Conservation (phyloP, 2,888 invertebrate species). For the Unio pictorum region DNA sequence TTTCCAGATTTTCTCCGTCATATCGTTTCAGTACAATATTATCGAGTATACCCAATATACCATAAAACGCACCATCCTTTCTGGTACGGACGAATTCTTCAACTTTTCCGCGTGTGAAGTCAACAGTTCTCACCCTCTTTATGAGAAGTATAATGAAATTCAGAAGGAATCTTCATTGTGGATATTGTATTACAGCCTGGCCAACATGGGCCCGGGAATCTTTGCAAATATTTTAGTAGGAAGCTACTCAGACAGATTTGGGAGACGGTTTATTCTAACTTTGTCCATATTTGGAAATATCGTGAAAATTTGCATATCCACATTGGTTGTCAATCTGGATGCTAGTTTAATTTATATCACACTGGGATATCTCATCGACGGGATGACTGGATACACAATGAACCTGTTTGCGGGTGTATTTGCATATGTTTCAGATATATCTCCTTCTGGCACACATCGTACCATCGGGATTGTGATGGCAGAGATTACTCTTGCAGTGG, state of each 20-base stretch:
- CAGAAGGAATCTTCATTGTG: constrained; percentile 27
- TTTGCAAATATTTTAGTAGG: constrained; percentile 25
- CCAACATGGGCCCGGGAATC: constrained; percentile 19
- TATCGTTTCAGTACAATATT: no score
- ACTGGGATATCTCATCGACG: constrained; percentile 17
- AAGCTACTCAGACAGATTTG: constrained; percentile 28
- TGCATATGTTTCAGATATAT: constrained; percentile 26
- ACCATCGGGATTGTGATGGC: constrained; percentile 23
- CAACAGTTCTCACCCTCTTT: constrained; percentile 10
- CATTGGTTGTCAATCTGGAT: constrained; percentile 12
- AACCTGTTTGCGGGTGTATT: constrained; percentile 18
- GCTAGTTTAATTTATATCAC: constrained; percentile 12
- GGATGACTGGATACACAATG: constrained; percentile 18
- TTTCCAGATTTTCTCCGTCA: no score
- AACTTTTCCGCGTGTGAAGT: neutral
- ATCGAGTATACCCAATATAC: no score
- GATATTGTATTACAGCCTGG: constrained; percentile 17
- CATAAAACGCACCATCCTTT: no score
- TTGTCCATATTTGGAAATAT: constrained; percentile 11
- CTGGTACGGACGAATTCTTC: no score
- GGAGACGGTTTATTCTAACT: constrained; percentile 24
- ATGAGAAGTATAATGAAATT: constrained; percentile 8
- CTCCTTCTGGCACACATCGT: constrained; percentile 14
- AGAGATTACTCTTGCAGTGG: constrained; percentile 18
- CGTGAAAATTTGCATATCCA: constrained; percentile 4